These are phyloP conservation scores for Bujurquina vittata DNA, from an alignment of 2,113 vertebrate genomes.

Conservation along the genomic window DNA sequence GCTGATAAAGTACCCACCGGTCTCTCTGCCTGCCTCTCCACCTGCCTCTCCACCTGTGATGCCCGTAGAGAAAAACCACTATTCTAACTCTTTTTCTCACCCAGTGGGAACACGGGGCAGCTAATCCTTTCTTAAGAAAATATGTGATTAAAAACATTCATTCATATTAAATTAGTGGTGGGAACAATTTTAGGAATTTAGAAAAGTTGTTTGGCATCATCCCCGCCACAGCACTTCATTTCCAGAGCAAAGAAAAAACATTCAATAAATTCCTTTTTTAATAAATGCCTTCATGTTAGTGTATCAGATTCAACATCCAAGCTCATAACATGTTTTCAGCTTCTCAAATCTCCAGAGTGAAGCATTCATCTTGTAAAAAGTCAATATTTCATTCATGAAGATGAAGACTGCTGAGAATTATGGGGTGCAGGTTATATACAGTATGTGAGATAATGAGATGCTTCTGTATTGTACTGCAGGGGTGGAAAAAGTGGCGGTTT, in stretches of 20 bases:
- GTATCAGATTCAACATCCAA: background rate
- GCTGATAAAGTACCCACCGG: background rate
- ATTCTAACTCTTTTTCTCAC: too few species aligned
- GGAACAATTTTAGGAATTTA: background rate
- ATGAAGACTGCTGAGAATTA: background rate
- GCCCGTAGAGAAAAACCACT: background rate
- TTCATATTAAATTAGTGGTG: accelerated
- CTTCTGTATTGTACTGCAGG: background rate
- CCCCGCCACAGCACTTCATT: background rate
- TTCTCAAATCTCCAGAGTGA: background rate
- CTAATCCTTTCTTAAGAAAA: background rate
- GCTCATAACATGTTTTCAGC: background rate
- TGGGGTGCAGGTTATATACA: background rate
- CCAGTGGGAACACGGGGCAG: too few species aligned
- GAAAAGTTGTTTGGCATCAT: too few species aligned
- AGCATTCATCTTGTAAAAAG: background rate
- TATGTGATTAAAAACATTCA: background rate
- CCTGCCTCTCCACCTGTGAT: background rate
- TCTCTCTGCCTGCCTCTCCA: too few species aligned
- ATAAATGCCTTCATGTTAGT: too few species aligned
- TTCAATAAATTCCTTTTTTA: background rate
- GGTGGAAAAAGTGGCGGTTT: background rate
- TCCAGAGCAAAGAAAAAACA: background rate
- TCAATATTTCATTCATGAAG: constrained; percentile 2
- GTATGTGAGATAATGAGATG: background rate